These are phyloP conservation scores for Brachyhypopomus occidentalis DNA, from an alignment of 2,113 vertebrate genomes.

Conservation along the genomic window DNA sequence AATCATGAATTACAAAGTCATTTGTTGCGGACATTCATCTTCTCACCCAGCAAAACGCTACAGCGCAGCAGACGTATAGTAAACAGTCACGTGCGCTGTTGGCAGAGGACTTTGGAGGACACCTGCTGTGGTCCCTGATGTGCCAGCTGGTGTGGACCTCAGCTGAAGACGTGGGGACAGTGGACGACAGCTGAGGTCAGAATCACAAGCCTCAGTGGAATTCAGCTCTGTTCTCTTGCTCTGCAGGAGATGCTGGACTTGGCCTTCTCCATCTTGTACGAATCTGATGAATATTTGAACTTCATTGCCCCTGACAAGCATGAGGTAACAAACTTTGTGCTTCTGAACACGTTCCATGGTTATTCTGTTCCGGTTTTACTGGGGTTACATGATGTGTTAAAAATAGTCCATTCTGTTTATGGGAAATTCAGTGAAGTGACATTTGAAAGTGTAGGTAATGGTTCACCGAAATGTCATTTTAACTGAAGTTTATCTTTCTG, in stretches of 20 bases:
- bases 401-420: neutral
- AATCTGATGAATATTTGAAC: constrained; percentile 95
- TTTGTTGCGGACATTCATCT: neutral
- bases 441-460: neutral
- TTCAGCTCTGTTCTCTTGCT: constrained; percentile 23
- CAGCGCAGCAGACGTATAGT: too few species aligned
- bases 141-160: constrained; percentile 42
- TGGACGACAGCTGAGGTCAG: constrained; percentile 6
- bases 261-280: constrained; percentile 95
- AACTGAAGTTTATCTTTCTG: neutral
- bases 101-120: constrained; percentile 3
- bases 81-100: neutral
- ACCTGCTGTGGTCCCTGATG: constrained; percentile 11
- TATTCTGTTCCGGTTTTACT: neutral
- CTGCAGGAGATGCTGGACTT: constrained; percentile 93
- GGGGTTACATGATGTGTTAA: too few species aligned
- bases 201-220: neutral
- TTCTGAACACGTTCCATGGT: neutral
- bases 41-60: neutral
- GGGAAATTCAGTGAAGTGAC: neutral
- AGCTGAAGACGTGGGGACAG: constrained; percentile 19
- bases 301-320: constrained; percentile 98
- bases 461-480: neutral
- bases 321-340: constrained; percentile 79
- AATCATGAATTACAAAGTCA: neutral